Percentiles rank a stretch among this genome's conserved stretches.
These are phyloP conservation scores for Harpagoxenus sublaevis DNA, from an alignment of 2,888 invertebrate genomes.

Conservation along the genomic window DNA sequence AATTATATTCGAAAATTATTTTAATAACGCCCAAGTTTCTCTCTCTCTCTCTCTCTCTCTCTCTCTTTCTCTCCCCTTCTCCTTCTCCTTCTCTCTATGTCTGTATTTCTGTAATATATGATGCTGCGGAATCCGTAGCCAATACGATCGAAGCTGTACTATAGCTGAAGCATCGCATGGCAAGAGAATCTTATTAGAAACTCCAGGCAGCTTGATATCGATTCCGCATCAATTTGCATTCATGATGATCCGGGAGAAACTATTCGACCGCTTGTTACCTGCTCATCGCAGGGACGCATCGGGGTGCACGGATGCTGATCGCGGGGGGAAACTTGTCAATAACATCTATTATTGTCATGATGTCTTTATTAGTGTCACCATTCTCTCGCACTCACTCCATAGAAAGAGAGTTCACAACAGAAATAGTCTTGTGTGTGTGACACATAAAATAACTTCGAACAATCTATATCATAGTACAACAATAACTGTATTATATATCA, in stretches of 20 bases:
- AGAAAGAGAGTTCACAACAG: conserved; percentile 42
- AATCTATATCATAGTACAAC: background rate
- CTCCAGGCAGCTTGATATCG: conserved; percentile 80
- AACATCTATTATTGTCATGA: conserved; percentile 73
- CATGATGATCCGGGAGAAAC: conserved; percentile 72
- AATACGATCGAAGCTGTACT: conserved; percentile 30
- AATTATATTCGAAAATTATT: background rate
- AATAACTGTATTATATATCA: background rate
- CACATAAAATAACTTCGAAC: conserved; percentile 40
- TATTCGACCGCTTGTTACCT: conserved; percentile 71
- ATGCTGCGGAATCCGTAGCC: conserved; percentile 1
- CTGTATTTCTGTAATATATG: background rate
- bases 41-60: no score
- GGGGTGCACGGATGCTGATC: background rate
- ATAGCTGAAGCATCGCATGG: conserved; percentile 31
- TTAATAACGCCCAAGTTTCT: background rate
- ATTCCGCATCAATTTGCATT: conserved; percentile 82
- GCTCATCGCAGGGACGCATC: conserved; percentile 34
- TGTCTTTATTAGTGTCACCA: conserved; percentile 70
- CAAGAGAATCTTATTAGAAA: conserved; percentile 81
- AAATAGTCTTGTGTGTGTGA: conserved; percentile 34
- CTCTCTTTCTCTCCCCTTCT: background rate
- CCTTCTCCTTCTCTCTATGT: background rate
- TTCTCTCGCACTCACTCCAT: conserved; percentile 60
- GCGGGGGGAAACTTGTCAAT: conserved; percentile 68